phyloP scores from a whole-genome alignment of 2,113 vertebrate genomes.

The Dendropsophus ebraccatus region DNA sequence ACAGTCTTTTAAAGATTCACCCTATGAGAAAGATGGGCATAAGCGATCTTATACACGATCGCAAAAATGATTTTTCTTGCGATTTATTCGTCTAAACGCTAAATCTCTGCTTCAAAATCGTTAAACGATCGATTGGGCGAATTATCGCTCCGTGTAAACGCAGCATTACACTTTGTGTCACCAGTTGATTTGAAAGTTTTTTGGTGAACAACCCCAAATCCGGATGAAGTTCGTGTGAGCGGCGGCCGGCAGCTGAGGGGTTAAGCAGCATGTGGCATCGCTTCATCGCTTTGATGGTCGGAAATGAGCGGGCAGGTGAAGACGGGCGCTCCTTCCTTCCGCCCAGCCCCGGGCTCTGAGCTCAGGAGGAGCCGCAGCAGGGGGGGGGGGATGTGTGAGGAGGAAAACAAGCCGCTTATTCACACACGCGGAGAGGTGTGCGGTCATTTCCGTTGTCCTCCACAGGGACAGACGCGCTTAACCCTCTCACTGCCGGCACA shows the following conservation, averaged over 20 bases:
- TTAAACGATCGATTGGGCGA: too few species aligned
- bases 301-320: constrained; percentile 35
- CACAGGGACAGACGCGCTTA: constrained; percentile 5
- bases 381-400: not conserved
- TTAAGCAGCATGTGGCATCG: constrained; percentile 38
- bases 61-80: too few species aligned
- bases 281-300: constrained; percentile 45
- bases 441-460: constrained; percentile 3
- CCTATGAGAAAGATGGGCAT: too few species aligned
- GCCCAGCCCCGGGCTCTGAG: constrained; percentile 12
- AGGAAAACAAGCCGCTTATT: constrained; percentile 7
- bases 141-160: too few species aligned
- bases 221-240: too few species aligned
- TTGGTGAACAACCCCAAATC: too few species aligned
- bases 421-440: not conserved
- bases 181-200: too few species aligned
- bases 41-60: too few species aligned
- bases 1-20: too few species aligned
- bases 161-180: too few species aligned
- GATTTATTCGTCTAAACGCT: too few species aligned
- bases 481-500: not conserved
- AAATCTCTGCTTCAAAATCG: too few species aligned
- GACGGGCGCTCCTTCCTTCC: constrained; percentile 12
- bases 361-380: constrained; percentile 2
- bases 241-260: not conserved